Conservation (phyloP, 92 coral and sea anemone genomes). For the Plumapathes pennacea region DNA sequence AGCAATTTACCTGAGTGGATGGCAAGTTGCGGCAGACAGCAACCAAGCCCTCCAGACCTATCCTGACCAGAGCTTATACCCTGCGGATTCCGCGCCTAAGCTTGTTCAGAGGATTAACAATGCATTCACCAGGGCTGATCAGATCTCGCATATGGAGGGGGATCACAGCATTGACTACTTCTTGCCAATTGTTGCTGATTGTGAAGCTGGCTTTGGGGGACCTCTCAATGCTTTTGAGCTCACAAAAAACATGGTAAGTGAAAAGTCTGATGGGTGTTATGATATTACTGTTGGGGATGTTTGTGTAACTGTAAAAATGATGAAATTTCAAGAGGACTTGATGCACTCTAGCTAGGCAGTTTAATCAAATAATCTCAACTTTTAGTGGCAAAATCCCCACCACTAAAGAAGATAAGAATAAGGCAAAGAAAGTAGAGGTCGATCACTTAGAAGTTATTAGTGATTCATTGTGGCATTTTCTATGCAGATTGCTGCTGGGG, state of each 20-base stretch:
- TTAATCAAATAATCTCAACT: too few relatives aligned
- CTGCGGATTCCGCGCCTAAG: conserved; percentile 92
- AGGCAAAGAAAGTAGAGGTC: neutral
- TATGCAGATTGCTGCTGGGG: conserved; percentile 86
- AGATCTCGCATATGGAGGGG: conserved; percentile 96
- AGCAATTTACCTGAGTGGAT: conserved; percentile 96
- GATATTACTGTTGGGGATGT: too few relatives aligned
- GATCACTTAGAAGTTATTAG: neutral
- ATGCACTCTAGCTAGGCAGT: too few relatives aligned
- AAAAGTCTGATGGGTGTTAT: neutral
- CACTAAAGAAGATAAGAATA: too few relatives aligned
- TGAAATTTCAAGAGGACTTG: too few relatives aligned
- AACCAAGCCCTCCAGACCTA: conserved; percentile 89
- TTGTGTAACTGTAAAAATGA: too few relatives aligned
- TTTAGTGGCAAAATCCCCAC: too few relatives aligned
- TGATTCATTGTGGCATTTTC: neutral
- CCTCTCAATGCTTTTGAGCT: conserved; percentile 95
- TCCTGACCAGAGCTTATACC: conserved; percentile 97
- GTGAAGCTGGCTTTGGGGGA: conserved; percentile 99
- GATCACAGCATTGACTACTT: conserved; percentile 67
- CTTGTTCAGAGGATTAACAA: conserved; percentile 95
- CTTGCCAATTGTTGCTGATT: conserved; percentile 93
- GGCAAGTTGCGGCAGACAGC: conserved; percentile 99
- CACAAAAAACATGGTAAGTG: conserved; percentile 83
- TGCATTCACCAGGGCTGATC: conserved; percentile 92